Conservation (phyloP, 2,113 vertebrate species). For the Perccottus glenii region DNA sequence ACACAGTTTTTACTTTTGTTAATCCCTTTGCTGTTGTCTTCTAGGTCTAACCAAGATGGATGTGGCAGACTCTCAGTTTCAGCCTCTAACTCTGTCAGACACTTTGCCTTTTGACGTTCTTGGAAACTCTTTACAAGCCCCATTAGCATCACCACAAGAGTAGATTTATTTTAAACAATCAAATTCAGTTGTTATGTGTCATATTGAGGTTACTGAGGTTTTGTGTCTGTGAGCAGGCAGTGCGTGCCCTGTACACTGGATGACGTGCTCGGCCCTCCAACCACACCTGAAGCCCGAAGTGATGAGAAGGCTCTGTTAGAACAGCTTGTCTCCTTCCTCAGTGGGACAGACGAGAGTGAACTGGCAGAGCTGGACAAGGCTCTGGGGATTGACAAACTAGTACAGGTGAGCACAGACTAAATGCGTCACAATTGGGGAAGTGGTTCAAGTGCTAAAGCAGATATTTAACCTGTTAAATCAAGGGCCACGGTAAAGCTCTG, state of each 20-base stretch:
- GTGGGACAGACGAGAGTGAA: conserved; percentile 95
- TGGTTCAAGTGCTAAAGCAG: no score
- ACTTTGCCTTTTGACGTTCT: conserved; percentile 74
- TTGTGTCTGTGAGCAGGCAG: conserved; percentile 76
- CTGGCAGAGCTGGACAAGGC: conserved; percentile 92
- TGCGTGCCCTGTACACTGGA: conserved; percentile 90
- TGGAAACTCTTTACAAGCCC: conserved; percentile 55
- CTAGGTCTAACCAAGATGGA: conserved; percentile 76
- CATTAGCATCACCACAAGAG: conserved; percentile 77
- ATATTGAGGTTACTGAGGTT: neutral
- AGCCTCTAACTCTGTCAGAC: conserved; percentile 70
- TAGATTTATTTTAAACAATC: conserved; percentile 44
- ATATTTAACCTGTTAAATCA: no score
- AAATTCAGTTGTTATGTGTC: neutral
- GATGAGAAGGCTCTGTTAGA: conserved; percentile 94
- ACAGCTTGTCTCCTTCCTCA: conserved; percentile 93
- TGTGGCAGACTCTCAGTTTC: conserved; percentile 73
- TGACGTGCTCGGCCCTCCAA: conserved; percentile 89
- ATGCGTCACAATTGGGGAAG: neutral
- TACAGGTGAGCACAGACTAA: conserved; percentile 81
- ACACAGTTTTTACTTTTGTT: neutral
- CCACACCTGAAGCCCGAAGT: conserved; percentile 87
- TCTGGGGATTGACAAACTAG: conserved; percentile 93
- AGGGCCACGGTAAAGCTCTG: no score
- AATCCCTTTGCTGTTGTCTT: neutral